Evolutionary conservation across 2,113 vertebrate species (phyloP).

Genomic region (Zingel zingel): DNA sequence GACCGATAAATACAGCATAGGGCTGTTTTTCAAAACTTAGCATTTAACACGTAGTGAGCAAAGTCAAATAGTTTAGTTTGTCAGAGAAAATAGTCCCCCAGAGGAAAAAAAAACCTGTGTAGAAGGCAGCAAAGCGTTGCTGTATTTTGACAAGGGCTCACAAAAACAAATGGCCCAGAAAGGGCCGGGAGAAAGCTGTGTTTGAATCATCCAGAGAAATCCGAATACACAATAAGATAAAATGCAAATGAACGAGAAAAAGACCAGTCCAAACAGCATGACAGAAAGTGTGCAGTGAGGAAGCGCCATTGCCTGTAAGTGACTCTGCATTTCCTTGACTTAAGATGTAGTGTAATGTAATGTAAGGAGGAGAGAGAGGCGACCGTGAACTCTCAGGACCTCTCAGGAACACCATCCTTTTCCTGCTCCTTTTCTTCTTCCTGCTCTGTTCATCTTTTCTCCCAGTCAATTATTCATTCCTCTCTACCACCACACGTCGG

Average conservation of each 20-base stretch:
- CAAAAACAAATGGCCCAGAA: constrained; percentile 51
- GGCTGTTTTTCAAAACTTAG: constrained; percentile 1
- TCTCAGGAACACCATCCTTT: constrained; percentile 65
- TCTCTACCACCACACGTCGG: constrained; percentile 55
- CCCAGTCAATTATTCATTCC: constrained; percentile 78
- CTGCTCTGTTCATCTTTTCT: constrained; percentile 42
- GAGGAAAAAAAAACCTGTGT: constrained; percentile 3
- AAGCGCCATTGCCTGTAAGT: background rate
- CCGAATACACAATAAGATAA: constrained; percentile 26
- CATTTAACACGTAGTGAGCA: constrained; percentile 15
- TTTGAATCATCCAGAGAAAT: constrained; percentile 5
- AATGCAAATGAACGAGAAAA: constrained; percentile 16
- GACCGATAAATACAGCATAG: background rate
- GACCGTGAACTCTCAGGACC: constrained; percentile 27
- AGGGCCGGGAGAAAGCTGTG: constrained; percentile 25
- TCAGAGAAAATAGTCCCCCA: constrained; percentile 15
- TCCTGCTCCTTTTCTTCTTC: constrained; percentile 36
- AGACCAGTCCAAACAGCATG: constrained; percentile 5
- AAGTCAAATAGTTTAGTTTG: constrained; percentile 39
- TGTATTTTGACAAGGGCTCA: constrained; percentile 56
- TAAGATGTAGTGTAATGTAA: background rate
- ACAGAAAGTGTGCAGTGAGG: constrained; percentile 1
- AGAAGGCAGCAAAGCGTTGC: constrained; percentile 46
- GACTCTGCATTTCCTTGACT: constrained; percentile 1
- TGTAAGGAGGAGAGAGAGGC: background rate